Conservation (phyloP, 92 coral and sea anemone genomes). For the Siderastrea radians region DNA sequence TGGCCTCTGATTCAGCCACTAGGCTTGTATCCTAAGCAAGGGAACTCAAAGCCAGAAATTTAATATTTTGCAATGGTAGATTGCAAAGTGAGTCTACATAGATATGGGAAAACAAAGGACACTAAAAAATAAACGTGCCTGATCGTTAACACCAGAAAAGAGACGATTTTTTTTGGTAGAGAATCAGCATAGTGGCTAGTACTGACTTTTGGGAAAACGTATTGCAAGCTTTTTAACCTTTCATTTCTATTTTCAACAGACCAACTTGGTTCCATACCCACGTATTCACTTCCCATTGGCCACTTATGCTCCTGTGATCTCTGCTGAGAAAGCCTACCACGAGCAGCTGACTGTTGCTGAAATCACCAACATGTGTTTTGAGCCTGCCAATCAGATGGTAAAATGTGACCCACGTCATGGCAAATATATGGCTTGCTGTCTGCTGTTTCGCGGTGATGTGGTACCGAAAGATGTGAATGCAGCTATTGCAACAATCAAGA, state of each 20-base stretch:
- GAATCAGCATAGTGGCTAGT: too few species aligned
- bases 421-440: constrained; percentile 97
- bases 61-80: too few species aligned
- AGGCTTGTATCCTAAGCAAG: too few species aligned
- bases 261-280: constrained; percentile 96
- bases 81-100: too few species aligned
- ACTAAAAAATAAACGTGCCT: too few species aligned
- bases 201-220: neutral
- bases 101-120: too few species aligned
- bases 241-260: constrained; percentile 40
- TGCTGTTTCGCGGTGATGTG: constrained; percentile 96
- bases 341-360: constrained; percentile 85
- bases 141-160: too few species aligned
- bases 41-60: too few species aligned
- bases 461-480: constrained; percentile 97
- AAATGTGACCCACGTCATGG: constrained; percentile 96
- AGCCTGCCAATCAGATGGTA: constrained; percentile 96
- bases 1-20: too few species aligned
- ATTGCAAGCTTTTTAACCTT: too few species aligned
- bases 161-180: too few species aligned
- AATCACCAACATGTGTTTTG: constrained; percentile 86
- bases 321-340: constrained; percentile 90
- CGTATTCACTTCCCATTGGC: constrained; percentile 95
- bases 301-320: constrained; percentile 89
- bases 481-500: constrained; percentile 94